Percentiles rank a stretch among this genome's conserved stretches.
These are phyloP conservation scores for Maniola hyperantus DNA, from an alignment of 2,888 invertebrate genomes.

Conservation along the genomic window DNA sequence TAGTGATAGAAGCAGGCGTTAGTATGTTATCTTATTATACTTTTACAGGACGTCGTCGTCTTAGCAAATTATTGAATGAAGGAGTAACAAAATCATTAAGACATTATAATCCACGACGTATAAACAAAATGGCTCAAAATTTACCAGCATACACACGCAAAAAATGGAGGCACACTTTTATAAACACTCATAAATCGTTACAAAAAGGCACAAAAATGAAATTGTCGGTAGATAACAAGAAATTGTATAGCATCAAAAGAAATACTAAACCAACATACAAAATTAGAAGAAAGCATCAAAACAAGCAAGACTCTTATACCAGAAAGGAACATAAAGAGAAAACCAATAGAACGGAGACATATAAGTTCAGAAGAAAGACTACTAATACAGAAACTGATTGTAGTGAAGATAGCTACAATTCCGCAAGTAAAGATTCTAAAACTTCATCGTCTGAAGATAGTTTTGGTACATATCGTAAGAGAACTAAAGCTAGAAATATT, in stretches of 20 bases:
- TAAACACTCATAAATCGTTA: background rate
- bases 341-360: background rate
- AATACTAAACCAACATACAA: background rate
- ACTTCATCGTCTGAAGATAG: background rate
- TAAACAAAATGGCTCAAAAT: background rate
- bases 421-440: background rate
- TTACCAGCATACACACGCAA: background rate
- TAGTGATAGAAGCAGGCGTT: too few species aligned
- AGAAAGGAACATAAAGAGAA: background rate
- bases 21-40: background rate
- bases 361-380: background rate
- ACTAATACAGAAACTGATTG: background rate
- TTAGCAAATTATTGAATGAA: background rate
- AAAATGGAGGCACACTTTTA: background rate
- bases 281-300: background rate
- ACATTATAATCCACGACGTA: background rate
- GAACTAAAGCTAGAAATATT: background rate
- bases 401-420: background rate
- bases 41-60: background rate
- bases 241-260: background rate
- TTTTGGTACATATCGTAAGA: background rate
- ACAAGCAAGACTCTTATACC: background rate
- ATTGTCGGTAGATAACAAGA: background rate
- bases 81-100: background rate
- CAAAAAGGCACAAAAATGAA: background rate